Evolutionary conservation across 2,113 vertebrate species (phyloP).

Genomic region (Heterochromis multidens): DNA sequence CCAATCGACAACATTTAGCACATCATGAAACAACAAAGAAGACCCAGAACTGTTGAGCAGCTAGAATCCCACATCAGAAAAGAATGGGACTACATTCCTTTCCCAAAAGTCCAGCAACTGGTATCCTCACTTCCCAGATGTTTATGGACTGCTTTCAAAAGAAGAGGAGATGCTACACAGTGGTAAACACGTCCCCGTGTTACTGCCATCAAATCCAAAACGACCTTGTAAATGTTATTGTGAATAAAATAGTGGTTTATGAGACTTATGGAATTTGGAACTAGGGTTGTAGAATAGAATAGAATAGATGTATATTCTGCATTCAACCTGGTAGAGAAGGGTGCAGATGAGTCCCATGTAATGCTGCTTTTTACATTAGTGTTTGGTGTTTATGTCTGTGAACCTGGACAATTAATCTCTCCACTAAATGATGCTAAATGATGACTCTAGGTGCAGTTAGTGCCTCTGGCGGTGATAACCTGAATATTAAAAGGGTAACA

Average conservation of each 20-base stretch:
- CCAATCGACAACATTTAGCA: background rate
- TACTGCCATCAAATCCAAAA: too few relatives aligned
- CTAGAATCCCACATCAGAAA: background rate
- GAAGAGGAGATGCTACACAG: background rate
- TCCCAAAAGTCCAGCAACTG: background rate
- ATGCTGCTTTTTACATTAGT: background rate
- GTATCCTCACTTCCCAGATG: background rate
- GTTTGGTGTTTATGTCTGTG: background rate
- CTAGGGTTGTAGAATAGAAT: background rate
- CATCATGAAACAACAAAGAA: background rate
- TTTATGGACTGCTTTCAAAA: background rate
- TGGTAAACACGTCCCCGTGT: background rate
- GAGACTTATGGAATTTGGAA: background rate
- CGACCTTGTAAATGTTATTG: background rate
- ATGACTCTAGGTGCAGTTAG: background rate
- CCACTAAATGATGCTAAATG: background rate
- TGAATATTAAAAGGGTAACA: background rate
- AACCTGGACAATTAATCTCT: background rate
- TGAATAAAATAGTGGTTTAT: background rate
- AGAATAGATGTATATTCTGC: background rate
- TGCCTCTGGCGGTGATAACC: background rate
- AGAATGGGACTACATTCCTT: background rate
- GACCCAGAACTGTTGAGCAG: background rate
- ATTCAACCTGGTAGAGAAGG: background rate
- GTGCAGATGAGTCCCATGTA: background rate